Evolutionary conservation across 2,113 vertebrate species (phyloP), one percentile per base, ranked within the genome.

Genomic region (Sebastes fasciatus): DNA sequence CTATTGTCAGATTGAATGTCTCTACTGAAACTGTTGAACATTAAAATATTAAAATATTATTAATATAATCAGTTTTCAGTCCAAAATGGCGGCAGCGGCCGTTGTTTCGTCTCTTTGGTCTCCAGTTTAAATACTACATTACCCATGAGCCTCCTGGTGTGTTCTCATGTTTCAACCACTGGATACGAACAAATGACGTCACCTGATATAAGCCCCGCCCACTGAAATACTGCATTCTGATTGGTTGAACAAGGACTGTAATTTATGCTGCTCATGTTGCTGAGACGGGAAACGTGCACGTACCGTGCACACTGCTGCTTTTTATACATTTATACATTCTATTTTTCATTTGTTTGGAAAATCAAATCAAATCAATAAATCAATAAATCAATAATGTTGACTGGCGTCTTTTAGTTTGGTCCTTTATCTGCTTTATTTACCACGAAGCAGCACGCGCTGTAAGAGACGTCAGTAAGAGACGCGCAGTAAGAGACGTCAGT

Each of bases 331-430:
- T 72, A 16, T 62, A 75, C 0, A 60, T 10, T 4, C 13, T 55
- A 57, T 79, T 82, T 84, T 77, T 58, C 46, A 80, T 66, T 45
- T 65, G 55, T 71, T 86, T 70, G 23, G 0, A 5, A 84, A 73
- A 79, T 54, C 78, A 77, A 19, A n/a, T 79, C 17, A 61, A 77
- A 82, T 46, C 10, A 23, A 2, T 3, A 21, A 65, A 19, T 34
- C 26, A 34, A 34, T 34, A 34, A 34, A 34, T 34, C 26, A 34
- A 34, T 34, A 34, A 34, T 34, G 26, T 34, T 34, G 26, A 34
- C 26, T 34, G 26, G 26, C 26, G 26, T 34, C 26, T 34, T 34
- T 34, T 34, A 34, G 26, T 34, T 34, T 34, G 26, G 26, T 34
- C 26, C 26, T 26, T 26, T 26, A 26, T 26, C 26, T 26, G 26